Conservation (phyloP, 2,797 vertebrate species). For the Lateolabrax maculatus region DNA sequence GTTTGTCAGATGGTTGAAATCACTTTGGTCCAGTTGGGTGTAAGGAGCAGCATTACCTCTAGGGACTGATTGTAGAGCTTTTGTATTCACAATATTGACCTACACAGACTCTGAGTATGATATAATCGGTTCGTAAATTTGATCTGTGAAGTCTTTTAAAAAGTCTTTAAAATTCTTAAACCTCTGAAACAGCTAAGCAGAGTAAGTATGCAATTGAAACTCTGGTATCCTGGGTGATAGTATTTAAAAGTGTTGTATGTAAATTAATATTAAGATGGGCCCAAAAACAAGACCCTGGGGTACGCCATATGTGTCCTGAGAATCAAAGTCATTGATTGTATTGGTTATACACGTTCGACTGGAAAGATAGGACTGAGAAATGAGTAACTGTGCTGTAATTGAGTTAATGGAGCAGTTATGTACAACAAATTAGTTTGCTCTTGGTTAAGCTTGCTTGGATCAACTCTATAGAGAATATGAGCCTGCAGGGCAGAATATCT, state of each 20-base stretch:
- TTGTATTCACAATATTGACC: background rate
- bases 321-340: background rate
- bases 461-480: background rate
- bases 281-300: slow-evolving; percentile 15
- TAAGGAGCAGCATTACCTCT: background rate
- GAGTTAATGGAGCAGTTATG: background rate
- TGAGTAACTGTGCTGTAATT: slow-evolving; percentile 8
- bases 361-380: background rate
- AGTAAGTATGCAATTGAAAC: no score
- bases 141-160: background rate
- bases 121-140: background rate
- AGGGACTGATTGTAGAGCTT: background rate
- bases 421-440: slow-evolving; percentile 20
- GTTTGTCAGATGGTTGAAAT: background rate
- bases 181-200: background rate
- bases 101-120: background rate
- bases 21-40: background rate
- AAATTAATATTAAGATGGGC: background rate
- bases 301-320: background rate
- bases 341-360: background rate
- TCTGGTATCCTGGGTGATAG: background rate
- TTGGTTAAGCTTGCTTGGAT: background rate
- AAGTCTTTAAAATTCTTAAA: background rate
- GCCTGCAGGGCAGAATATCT: slow-evolving; percentile 9
- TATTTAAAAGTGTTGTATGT: background rate